phyloP scores from a whole-genome alignment of 2,888 invertebrate species.

The Lasioglossum morio region DNA sequence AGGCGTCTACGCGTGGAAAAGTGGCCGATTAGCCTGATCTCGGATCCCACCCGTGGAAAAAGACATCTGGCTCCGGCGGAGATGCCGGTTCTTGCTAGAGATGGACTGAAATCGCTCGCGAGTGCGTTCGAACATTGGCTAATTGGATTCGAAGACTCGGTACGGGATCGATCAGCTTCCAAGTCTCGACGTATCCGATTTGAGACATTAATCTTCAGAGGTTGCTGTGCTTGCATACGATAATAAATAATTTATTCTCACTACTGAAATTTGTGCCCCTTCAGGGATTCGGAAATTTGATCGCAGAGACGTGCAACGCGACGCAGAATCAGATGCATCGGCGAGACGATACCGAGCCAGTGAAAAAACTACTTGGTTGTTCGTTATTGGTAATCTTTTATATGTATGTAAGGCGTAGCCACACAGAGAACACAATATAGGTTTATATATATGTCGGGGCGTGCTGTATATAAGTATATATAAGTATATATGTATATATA shows the following conservation, averaged over 20 bases:
- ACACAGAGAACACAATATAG: no score
- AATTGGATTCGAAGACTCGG: neutral
- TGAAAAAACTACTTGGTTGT: neutral
- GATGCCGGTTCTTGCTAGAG: neutral
- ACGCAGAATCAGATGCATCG: neutral
- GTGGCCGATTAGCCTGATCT: slow-evolving; percentile 30
- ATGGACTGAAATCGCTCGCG: neutral
- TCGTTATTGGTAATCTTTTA: no score
- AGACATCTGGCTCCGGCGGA: slow-evolving; percentile 48
- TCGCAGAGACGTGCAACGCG: neutral
- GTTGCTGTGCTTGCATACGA: neutral
- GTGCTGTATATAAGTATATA: no score
- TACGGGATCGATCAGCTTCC: neutral
- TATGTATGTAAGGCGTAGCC: no score
- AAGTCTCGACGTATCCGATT: neutral
- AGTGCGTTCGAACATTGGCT: neutral
- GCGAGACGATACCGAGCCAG: neutral
- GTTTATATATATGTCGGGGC: no score
- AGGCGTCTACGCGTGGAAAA: slow-evolving; percentile 31
- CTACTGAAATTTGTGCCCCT: neutral
- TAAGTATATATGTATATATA: no score
- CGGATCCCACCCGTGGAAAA: slow-evolving; percentile 6
- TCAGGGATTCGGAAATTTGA: neutral
- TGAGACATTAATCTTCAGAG: neutral
- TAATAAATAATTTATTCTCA: neutral